Conservation (phyloP, 2,888 invertebrate genomes). For the Yponomeuta evonymella region DNA sequence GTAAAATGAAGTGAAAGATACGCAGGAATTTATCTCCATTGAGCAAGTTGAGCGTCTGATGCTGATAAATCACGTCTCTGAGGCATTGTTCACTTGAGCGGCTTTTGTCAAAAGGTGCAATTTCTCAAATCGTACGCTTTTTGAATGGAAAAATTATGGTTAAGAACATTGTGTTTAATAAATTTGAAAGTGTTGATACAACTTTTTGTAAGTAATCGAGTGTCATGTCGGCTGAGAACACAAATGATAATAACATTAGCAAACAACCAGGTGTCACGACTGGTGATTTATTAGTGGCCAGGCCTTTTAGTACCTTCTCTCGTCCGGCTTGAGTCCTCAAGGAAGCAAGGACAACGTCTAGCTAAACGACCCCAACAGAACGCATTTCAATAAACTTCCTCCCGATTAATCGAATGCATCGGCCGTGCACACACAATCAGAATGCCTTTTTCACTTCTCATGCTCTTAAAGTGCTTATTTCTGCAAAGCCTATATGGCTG, state of each 20-base stretch:
- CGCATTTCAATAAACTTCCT: no score
- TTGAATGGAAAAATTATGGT: conserved; percentile 20
- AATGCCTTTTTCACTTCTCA: no score
- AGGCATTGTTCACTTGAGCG: conserved; percentile 29
- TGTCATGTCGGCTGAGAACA: conserved; percentile 7
- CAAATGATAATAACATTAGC: conserved; percentile 1
- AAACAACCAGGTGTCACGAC: conserved; percentile 5
- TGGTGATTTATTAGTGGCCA: conserved; percentile 4
- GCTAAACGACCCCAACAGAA: no score
- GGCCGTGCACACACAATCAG: no score
- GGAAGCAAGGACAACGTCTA: no score
- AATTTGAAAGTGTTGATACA: neutral
- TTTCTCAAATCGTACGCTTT: conserved; percentile 28
- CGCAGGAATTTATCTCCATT: conserved; percentile 50
- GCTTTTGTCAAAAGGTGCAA: conserved; percentile 28
- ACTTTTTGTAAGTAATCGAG: conserved; percentile 1
- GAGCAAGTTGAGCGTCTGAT: conserved; percentile 41
- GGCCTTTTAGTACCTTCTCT: no score
- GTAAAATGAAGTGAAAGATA: conserved; percentile 46
- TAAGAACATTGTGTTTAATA: conserved; percentile 6
- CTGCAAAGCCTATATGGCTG: no score
- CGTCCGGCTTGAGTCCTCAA: no score
- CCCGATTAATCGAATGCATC: no score
- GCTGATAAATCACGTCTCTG: conserved; percentile 45
- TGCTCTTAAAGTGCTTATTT: no score